These are phyloP conservation scores for Sinocyclocheilus rhinocerous DNA, from an alignment of 2,113 vertebrate genomes.

Conservation along the genomic window DNA sequence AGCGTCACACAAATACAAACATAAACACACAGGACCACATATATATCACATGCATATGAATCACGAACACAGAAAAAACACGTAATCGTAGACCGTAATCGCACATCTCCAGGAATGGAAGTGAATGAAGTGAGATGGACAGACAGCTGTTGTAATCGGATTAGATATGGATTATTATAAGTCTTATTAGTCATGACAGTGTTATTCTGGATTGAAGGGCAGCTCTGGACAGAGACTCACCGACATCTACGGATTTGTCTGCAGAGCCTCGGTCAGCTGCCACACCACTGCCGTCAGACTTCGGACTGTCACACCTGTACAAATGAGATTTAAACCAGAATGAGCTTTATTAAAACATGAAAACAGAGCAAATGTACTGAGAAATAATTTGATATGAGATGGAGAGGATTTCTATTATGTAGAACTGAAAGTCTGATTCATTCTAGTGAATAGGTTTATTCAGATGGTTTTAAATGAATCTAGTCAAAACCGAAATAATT, in stretches of 20 bases:
- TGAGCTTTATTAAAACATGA: background rate
- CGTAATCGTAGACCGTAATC: background rate
- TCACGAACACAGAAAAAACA: constrained; percentile 22
- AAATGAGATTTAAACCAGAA: constrained; percentile 64
- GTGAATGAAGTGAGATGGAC: constrained; percentile 14
- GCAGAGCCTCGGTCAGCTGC: constrained; percentile 85
- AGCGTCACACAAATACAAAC: constrained; percentile 32
- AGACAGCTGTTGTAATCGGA: constrained; percentile 13
- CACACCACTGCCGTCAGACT: constrained; percentile 83
- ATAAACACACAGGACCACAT: constrained; percentile 36
- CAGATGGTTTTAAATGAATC: no score
- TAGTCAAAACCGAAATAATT: no score
- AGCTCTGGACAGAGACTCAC: constrained; percentile 78
- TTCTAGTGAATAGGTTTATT: no score
- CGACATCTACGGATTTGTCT: constrained; percentile 89
- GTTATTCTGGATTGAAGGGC: background rate
- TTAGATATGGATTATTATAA: constrained; percentile 31
- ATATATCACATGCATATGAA: constrained; percentile 1
- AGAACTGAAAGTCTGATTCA: no score
- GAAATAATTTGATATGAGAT: no score
- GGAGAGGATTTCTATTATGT: no score
- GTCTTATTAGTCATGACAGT: constrained; percentile 6
- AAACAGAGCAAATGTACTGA: background rate
- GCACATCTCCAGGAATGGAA: constrained; percentile 30
- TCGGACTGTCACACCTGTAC: constrained; percentile 89